phyloP scores from a whole-genome alignment of 2,113 vertebrate genomes.

The Passer domesticus region DNA sequence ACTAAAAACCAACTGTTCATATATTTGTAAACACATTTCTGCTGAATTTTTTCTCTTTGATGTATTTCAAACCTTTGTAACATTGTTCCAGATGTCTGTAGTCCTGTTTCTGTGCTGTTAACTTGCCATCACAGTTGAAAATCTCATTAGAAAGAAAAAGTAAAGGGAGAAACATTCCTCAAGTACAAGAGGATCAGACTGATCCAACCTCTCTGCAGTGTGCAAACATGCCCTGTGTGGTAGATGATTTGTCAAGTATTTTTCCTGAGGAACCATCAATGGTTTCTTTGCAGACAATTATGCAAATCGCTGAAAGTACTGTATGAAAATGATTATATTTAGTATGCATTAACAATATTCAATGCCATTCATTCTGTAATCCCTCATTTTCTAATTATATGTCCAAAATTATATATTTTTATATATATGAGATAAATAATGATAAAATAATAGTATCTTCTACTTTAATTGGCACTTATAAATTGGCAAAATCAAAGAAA shows the following conservation, averaged over 20 bases:
- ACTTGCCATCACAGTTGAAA: not conserved
- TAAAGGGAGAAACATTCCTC: not conserved
- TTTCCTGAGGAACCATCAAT: not conserved
- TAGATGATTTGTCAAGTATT: not conserved
- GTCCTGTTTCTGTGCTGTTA: not conserved
- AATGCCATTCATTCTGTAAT: not conserved
- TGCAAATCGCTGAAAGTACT: not conserved
- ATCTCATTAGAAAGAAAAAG: not conserved
- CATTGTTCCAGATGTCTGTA: not conserved
- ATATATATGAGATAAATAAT: not conserved
- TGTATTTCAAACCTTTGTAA: not conserved
- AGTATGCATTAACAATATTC: not conserved
- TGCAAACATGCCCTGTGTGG: not conserved
- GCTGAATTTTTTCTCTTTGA: not conserved
- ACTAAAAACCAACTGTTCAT: rapidly evolving
- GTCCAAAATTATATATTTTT: not conserved
- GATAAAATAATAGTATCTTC: not conserved
- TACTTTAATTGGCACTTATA: not conserved
- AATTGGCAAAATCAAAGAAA: not conserved
- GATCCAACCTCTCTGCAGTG: not conserved
- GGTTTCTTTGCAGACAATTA: not conserved
- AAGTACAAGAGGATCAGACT: not conserved
- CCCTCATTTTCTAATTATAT: not conserved
- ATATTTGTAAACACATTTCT: not conserved
- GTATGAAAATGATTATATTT: not conserved